Base-by-base conservation (phyloP, 2,888 invertebrate species). In the Vesta saturnalis region DNA sequence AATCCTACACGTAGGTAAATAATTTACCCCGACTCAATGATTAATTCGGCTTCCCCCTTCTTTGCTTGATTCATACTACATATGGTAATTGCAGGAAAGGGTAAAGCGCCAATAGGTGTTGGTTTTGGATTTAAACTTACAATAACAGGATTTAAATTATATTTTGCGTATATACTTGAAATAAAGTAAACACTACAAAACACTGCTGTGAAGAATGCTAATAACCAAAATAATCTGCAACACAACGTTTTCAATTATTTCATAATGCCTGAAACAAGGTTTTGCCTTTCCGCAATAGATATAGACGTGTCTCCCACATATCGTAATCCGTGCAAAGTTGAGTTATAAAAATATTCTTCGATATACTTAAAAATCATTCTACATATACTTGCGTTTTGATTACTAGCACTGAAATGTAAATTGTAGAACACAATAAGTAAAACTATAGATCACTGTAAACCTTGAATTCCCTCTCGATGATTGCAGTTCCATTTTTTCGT, bases 1-100 rank as follows among this genome's bases (percentile, higher is more conserved):
- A 16, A 22, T 10, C 21, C n/a, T 15, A 4, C 10, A 30, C 1
- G 16, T 58, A 15, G 16, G 10, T 1, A 39, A 6, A 39, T 10
- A 39, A 5, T 47, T 15, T 69, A 69, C 68, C 68, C 68, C 3
- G 43, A 22, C 43, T 47, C 14, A 5, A 75, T 72, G 52, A 87
- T 86, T 52, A 85, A 84, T 72, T 85, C 83, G 1, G 89, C 91
- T 67, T 89, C 89, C 19, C 85, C 86, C 72, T 87, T 90, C 76
- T 90, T 89, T 0, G 91, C 93, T 80, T 93, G 92, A 81, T 94
- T 95, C 82, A 94, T 91, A 80, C 94, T 94, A 81, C 95, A 95
- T 69, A 95, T 89, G 0, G 94, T 94, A 1, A 95, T 85, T 0
- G 94, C 92, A 0, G 95, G 94, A 82, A 95, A 94, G 0, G 94